A percentile compares a stretch with the other conserved stretches of the same genome.
Conservation (phyloP, 2,113 vertebrate species). For the Hemibagrus wyckioides region DNA sequence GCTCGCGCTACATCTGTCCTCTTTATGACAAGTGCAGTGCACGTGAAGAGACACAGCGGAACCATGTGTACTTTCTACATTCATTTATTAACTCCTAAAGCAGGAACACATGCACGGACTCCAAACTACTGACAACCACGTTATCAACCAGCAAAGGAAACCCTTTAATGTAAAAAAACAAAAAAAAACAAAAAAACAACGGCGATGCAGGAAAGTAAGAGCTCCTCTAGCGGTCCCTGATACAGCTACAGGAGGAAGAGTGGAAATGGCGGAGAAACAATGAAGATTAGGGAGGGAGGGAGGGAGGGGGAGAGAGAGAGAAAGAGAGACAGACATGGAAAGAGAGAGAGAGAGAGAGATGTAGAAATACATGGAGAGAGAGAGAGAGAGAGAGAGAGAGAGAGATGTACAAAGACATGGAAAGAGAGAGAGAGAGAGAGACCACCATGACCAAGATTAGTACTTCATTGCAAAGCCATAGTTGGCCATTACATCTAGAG, state of each 20-base stretch:
- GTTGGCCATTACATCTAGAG: background rate
- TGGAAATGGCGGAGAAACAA: background rate
- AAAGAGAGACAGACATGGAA: too few relatives aligned
- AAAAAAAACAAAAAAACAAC: background rate
- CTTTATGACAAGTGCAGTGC: background rate
- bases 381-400: too few relatives aligned
- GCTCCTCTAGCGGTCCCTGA: background rate
- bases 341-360: too few relatives aligned
- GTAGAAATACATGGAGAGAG: too few relatives aligned
- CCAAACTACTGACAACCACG: background rate
- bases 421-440: too few relatives aligned
- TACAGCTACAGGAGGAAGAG: background rate
- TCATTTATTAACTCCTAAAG: background rate
- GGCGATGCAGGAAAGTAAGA: slow-evolving; percentile 3
- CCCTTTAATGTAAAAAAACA: background rate
- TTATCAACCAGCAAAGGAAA: background rate
- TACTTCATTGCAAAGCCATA: background rate
- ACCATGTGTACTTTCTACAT: background rate
- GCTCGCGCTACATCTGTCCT: background rate
- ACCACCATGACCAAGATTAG: background rate
- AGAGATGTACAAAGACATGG: too few relatives aligned
- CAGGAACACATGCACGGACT: background rate
- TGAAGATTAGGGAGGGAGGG: too few relatives aligned
- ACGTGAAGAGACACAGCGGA: background rate
- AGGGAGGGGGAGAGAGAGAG: too few relatives aligned